Evolutionary conservation across 2,888 invertebrate species (phyloP), one percentile per base, ranked within the genome.

Genomic region (Iselma pallidipennis): DNA sequence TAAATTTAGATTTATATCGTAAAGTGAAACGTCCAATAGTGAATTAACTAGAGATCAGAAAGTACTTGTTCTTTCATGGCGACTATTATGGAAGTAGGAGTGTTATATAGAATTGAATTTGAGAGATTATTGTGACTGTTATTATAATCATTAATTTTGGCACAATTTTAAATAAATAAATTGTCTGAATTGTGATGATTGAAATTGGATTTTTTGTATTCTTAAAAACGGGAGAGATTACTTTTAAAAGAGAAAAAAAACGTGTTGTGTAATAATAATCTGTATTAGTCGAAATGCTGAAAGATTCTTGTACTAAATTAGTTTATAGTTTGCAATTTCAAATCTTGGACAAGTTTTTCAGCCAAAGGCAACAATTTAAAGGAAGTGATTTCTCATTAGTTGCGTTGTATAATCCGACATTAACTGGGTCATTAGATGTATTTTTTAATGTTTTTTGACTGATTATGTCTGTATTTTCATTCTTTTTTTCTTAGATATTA

Each of bases 401-500:
- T 33, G n/a, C 14, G 16, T 37, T 37, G 9, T 16, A 37, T 21
- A 45, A 21, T 45, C 6, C 4, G 4, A 19, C n/a, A 45, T 12
- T 21, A 45, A 21, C 4, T 45, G 21, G 21, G 4, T 10, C 0
- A 45, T 45, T 37, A 1, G 16, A 37, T 37, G n/a, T n/a, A n/a
- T n/a, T n/a, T n/a, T n/a, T n/a, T n/a, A n/a, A n/a, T n/a, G n/a
- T n/a, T n/a, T n/a, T n/a, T n/a, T n/a, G n/a, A n/a, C n/a, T n/a
- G n/a, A n/a, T n/a, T n/a, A n/a, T n/a, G n/a, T n/a, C n/a, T 31
- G 9, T 26, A 2, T 16, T 26, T 48, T 33, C 33, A 42, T 21
- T n/a, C 12, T 52, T 23, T 56, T 53, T 45, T 50, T 48, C 62
- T n/a, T n/a, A 80, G 80, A 57, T 81, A 81, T 65, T 80, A 79